These are phyloP conservation scores for Sitta europaea DNA, from an alignment of 2,113 vertebrate species.

Conservation along the genomic window DNA sequence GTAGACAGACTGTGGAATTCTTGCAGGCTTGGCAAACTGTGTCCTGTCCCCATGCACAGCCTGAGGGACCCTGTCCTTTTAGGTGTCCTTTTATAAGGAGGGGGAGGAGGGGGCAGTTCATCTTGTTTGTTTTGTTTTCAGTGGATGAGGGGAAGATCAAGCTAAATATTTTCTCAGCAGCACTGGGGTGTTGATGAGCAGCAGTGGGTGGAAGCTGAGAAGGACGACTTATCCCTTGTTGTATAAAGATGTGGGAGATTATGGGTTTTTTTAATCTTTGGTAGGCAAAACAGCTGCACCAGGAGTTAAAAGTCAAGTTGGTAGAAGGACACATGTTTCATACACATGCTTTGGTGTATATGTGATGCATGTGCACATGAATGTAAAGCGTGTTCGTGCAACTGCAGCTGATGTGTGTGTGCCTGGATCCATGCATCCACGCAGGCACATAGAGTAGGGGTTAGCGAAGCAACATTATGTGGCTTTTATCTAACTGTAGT, in stretches of 20 bases:
- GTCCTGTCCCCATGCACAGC: background rate
- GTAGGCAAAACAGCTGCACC: background rate
- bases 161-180: background rate
- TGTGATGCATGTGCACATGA: background rate
- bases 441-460: background rate
- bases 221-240: background rate
- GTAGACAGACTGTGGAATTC: background rate
- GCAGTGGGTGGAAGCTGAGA: background rate
- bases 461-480: rapidly evolving
- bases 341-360: background rate
- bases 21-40: background rate
- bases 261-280: background rate
- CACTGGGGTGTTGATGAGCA: background rate
- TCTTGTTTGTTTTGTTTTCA: background rate
- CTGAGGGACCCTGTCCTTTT: background rate
- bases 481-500: background rate
- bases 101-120: background rate
- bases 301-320: background rate
- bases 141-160: background rate
- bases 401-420: background rate
- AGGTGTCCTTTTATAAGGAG: background rate
- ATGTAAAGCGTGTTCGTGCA: background rate
- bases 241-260: background rate
- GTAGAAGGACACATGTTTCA: background rate
- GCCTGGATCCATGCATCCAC: rapidly evolving